These are phyloP conservation scores for Pituophis catenifer DNA, from an alignment of 2,113 vertebrate genomes.

Conservation along the genomic window DNA sequence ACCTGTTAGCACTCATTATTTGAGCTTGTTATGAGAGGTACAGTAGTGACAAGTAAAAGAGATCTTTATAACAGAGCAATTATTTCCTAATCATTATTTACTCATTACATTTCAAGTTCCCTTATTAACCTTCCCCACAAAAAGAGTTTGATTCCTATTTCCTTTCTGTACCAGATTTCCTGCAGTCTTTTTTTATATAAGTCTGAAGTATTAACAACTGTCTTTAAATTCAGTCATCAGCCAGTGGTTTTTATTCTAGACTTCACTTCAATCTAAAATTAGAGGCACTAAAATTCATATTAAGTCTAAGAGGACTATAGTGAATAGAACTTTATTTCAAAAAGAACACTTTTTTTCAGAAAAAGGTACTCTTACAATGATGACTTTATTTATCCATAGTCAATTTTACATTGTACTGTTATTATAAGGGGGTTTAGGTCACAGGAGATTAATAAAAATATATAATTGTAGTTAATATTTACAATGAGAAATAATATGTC, in stretches of 20 bases:
- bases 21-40: not conserved
- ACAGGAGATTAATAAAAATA: conserved; percentile 76
- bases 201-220: conserved; percentile 93
- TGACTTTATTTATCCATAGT: conserved; percentile 91
- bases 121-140: conserved; percentile 57
- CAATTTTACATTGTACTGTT: conserved; percentile 88
- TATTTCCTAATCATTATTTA: conserved; percentile 72
- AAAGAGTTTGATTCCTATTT: conserved; percentile 77
- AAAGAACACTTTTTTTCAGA: conserved; percentile 85
- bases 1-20: not conserved
- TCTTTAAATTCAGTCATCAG: conserved; percentile 98
- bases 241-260: conserved; percentile 85
- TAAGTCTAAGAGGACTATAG: conserved; percentile 86
- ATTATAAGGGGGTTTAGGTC: conserved; percentile 78
- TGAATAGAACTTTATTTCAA: conserved; percentile 90
- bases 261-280: conserved; percentile 90
- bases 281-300: conserved; percentile 95
- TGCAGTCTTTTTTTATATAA: conserved; percentile 91
- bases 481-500: conserved; percentile 76
- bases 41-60: conserved; percentile 48
- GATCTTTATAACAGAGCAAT: conserved; percentile 55
- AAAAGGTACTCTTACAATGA: conserved; percentile 92
- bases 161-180: conserved; percentile 82
- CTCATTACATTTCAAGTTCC: conserved; percentile 67
- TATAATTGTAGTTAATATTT: conserved; percentile 74